These are phyloP conservation scores for Phortica variegata DNA, from an alignment of 1,140 invertebrate species.

Conservation along the genomic window DNA sequence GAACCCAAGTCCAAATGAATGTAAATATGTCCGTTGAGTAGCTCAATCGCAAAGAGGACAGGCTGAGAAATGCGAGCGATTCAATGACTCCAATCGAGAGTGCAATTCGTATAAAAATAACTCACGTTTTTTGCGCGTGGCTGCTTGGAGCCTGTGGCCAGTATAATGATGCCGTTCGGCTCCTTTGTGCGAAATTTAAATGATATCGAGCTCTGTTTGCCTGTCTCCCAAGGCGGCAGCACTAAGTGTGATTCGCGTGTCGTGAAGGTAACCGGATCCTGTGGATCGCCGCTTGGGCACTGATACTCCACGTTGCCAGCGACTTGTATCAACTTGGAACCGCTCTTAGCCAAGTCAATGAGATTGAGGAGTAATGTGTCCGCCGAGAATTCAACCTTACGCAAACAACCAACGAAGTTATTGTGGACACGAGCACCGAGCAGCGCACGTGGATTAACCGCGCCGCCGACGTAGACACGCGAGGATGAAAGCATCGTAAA, in stretches of 20 bases:
- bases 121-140: conserved; percentile 63
- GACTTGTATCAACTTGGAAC: conserved; percentile 83
- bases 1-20: conserved; percentile 89
- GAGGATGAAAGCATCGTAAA: conserved; percentile 88
- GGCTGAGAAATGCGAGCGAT: conserved; percentile 65
- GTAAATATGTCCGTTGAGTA: conserved; percentile 90
- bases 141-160: conserved; percentile 80
- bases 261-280: conserved; percentile 89
- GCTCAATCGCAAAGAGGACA: conserved; percentile 91
- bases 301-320: conserved; percentile 85
- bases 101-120: neutral
- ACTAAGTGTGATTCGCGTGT: conserved; percentile 87
- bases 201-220: conserved; percentile 81
- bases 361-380: conserved; percentile 85
- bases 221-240: conserved; percentile 83
- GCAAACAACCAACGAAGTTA: conserved; percentile 93
- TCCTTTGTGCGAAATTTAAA: conserved; percentile 95
- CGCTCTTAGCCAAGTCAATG: conserved; percentile 82
- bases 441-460: conserved; percentile 74
- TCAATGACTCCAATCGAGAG: too few species aligned
- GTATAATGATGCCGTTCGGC: conserved; percentile 89
- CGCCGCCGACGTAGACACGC: conserved; percentile 85
- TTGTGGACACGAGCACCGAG: conserved; percentile 81
- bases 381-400: conserved; percentile 91
- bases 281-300: conserved; percentile 81